A percentile compares a stretch with the other conserved stretches of the same genome.
phyloP scores from a whole-genome alignment of 2,113 vertebrate species.

The Dipodomys merriami region DNA sequence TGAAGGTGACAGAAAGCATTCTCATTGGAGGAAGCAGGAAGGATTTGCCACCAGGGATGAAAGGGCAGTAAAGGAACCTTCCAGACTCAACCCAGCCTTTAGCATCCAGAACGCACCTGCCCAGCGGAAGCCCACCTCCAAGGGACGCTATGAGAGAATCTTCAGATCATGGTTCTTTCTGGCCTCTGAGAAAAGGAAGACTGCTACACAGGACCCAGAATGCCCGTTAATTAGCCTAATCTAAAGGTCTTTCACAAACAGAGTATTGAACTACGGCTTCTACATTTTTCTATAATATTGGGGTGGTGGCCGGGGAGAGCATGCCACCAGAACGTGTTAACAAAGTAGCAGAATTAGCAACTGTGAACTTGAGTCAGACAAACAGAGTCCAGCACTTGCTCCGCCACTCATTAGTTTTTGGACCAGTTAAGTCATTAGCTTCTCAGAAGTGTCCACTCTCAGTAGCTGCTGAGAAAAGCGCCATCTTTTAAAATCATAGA shows the following conservation, averaged over 20 bases:
- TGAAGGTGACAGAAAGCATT: not conserved
- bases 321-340: not conserved
- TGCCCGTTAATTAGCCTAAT: not conserved
- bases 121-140: not conserved
- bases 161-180: not conserved
- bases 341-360: slow-evolving; percentile 20
- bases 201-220: not conserved
- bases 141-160: not conserved
- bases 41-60: not conserved
- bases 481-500: slow-evolving; percentile 37
- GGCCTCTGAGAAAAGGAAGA: not conserved
- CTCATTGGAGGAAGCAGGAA: not conserved
- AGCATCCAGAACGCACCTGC: not conserved
- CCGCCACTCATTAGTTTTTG: slow-evolving; percentile 39
- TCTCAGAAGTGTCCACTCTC: slow-evolving; percentile 48
- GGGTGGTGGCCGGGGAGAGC: not conserved
- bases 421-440: not conserved
- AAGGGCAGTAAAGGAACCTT: not conserved
- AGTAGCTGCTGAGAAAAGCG: not conserved
- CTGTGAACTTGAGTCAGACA: slow-evolving; percentile 44
- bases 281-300: not conserved
- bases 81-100: not conserved
- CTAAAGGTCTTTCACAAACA: not conserved
- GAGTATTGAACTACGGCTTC: not conserved
- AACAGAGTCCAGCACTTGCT: not conserved